Evolutionary conservation across 1,140 invertebrate species (phyloP).

Genomic region (Ceratina calcarata): DNA sequence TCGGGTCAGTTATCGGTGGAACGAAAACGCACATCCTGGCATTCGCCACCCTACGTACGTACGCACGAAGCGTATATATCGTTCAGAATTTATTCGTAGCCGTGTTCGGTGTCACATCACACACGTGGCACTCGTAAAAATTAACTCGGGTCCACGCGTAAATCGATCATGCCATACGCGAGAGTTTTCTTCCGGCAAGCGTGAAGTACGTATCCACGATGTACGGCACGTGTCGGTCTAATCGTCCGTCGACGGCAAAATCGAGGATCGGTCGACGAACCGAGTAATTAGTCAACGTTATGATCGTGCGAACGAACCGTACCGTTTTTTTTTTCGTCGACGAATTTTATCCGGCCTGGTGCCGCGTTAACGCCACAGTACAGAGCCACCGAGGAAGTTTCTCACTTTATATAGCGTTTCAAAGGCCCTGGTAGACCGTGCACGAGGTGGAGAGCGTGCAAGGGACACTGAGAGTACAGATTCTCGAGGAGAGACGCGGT

Average conservation of each 20-base stretch:
- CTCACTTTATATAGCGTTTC: constrained; percentile 78
- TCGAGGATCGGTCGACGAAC: too few species aligned
- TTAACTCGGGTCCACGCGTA: constrained; percentile 6
- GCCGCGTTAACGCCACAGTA: constrained; percentile 63
- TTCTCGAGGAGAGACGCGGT: constrained; percentile 52
- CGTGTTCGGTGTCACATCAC: too few species aligned
- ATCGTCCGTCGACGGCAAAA: not conserved
- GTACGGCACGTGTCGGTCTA: not conserved
- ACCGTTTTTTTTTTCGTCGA: not conserved
- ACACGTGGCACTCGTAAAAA: not conserved
- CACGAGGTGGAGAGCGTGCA: constrained; percentile 65
- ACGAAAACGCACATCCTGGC: not conserved
- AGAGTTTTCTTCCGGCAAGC: not conserved
- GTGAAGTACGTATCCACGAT: not conserved
- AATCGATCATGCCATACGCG: not conserved
- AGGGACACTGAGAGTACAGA: constrained; percentile 62
- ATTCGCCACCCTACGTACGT: not conserved
- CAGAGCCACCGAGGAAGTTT: constrained; percentile 68
- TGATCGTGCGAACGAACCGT: not conserved
- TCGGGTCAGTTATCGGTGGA: constrained; percentile 26
- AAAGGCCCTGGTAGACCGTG: constrained; percentile 67
- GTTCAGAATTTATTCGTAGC: too few species aligned
- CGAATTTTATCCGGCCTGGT: constrained; percentile 12
- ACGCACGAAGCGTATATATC: not conserved
- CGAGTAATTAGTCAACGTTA: too few species aligned